Base-by-base conservation (phyloP, 2,888 invertebrate genomes). In the Drosophila borealis region DNA sequence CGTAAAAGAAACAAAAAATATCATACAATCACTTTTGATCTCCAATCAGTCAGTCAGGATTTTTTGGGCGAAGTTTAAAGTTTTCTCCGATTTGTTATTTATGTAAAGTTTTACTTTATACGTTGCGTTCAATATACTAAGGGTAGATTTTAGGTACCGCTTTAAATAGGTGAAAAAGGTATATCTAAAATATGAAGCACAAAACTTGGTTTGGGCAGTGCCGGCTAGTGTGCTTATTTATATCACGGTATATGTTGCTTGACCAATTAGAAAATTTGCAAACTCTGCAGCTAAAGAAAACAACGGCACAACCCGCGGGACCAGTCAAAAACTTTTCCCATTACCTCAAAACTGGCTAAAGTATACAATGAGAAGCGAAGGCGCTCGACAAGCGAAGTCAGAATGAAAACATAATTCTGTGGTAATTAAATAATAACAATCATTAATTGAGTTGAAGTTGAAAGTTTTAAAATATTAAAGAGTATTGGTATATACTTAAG, bases 371-470 rank as follows among this genome's bases (percentile, higher is more conserved):
- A 37, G 45, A 10, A 8, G 51, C 39, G 11, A 4, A 56, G 66
- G 37, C 54, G 42, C 41, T 60, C 48, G 29, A 60, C 37, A 66
- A 49, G 37, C n/a, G 9, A 67, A 11, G 8, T 11, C 17, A 42
- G 44, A 45, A 48, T 56, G 25, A 54, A 67, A 72, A 72, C 67
- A 64, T 37, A 56, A 72, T 64, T 72, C 64, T 67, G 53, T 9
- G n/a, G 42, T 79, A 88, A 85, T 88, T 67, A 72, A 81, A 83
- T 79, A 72, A 74, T 68, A 81, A 79, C 85, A 84, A 74, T 76
- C 66, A 72, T 68, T 87, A 87, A 83, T 79, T 87, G 74, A 81
- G 85, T 84, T 84, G 70, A 63, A 60, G 70, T 74, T 71, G 61
- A 72, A 74, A 64, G 55, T 53, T 59, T 62, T 75, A 59, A 70